Evolutionary conservation across 2,888 invertebrate species (phyloP).

Genomic region (Ophion ventricosus): DNA sequence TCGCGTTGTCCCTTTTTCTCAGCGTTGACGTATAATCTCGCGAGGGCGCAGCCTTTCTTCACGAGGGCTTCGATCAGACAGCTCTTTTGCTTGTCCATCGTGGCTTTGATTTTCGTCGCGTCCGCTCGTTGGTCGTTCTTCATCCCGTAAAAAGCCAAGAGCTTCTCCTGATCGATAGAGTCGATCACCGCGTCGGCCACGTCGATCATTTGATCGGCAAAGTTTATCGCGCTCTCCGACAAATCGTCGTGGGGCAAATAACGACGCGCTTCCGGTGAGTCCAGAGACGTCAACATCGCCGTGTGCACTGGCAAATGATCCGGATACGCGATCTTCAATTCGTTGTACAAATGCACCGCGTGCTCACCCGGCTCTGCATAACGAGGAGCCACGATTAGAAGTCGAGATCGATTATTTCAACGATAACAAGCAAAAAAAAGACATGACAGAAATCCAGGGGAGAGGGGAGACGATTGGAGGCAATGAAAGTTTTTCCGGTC

Average conservation of each 20-base stretch:
- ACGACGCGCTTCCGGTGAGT: conserved; percentile 85
- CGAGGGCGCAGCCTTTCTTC: conserved; percentile 90
- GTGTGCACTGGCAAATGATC: conserved; percentile 91
- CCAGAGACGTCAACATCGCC: conserved; percentile 91
- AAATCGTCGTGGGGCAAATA: conserved; percentile 83
- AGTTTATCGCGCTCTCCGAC: conserved; percentile 77
- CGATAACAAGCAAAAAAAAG: not conserved
- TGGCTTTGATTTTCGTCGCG: conserved; percentile 92
- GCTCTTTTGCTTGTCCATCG: conserved; percentile 93
- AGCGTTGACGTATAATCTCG: conserved; percentile 85
- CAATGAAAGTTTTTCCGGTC: no score
- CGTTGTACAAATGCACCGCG: conserved; percentile 89
- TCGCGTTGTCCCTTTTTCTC: conserved; percentile 79
- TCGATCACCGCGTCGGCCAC: conserved; percentile 88
- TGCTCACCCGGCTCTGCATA: conserved; percentile 86
- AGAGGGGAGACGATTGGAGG: not conserved
- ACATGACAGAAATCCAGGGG: not conserved
- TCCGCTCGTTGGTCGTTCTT: conserved; percentile 93
- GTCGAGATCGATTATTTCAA: not conserved
- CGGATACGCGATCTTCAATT: conserved; percentile 88
- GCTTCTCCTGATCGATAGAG: conserved; percentile 90
- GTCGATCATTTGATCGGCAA: conserved; percentile 85
- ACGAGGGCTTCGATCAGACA: conserved; percentile 92
- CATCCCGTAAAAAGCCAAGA: conserved; percentile 93
- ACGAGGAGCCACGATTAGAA: not conserved